These are phyloP conservation scores for Lasioglossum malachurum DNA, from an alignment of 2,888 invertebrate genomes.

Conservation along the genomic window DNA sequence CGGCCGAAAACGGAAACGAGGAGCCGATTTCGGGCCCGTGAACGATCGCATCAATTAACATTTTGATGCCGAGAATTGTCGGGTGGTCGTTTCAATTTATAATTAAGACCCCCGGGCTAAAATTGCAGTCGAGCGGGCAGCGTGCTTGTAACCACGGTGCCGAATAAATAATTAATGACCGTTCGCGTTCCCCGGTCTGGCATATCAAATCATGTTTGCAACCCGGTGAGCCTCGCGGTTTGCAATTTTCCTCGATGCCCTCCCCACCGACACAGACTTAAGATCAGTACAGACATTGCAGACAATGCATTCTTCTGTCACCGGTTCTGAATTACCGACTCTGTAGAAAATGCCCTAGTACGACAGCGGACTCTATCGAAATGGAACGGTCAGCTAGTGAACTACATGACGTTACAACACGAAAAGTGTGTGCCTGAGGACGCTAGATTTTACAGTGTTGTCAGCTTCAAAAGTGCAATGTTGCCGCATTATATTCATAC, in stretches of 20 bases:
- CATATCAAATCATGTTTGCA: slow-evolving; percentile 24
- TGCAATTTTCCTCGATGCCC: neutral
- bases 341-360: too few species aligned
- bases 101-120: slow-evolving; percentile 37
- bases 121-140: slow-evolving; percentile 35
- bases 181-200: neutral
- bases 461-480: too few species aligned
- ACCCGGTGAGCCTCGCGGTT: neutral
- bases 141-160: slow-evolving; percentile 14
- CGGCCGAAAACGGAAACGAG: slow-evolving; percentile 18
- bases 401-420: too few species aligned
- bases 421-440: too few species aligned
- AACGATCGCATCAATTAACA: slow-evolving; percentile 48
- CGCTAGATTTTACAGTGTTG: too few species aligned
- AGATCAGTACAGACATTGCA: too few species aligned
- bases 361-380: too few species aligned
- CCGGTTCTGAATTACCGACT: too few species aligned
- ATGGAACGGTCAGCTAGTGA: too few species aligned
- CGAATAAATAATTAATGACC: slow-evolving; percentile 50
- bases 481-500: too few species aligned
- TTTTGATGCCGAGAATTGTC: slow-evolving; percentile 28
- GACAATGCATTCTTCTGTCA: too few species aligned
- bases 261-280: too few species aligned
- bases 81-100: slow-evolving; percentile 42
- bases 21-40: slow-evolving; percentile 10